Evolutionary conservation across 2,113 vertebrate species (phyloP), one percentile per base, ranked within the genome.

Genomic region (Isurus oxyrinchus): DNA sequence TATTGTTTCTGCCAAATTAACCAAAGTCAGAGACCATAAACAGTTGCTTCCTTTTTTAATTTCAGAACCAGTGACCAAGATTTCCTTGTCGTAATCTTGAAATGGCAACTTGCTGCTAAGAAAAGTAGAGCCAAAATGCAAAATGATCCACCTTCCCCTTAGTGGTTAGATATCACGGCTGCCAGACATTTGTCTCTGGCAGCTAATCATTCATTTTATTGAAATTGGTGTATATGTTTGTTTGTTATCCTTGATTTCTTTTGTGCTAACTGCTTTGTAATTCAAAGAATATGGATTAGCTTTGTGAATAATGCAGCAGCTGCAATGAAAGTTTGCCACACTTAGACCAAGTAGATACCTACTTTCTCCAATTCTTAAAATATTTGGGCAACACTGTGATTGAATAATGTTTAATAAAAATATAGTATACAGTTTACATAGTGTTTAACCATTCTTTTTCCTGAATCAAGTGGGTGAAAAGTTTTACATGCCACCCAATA

Each of bases 331-430:
- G 63, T 49, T 69, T 95, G n/a, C 94, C 94, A 95, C 44, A 35
- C 27, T 5, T 91, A 69, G 61, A 49, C 40, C 61, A 69, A 67
- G n/a, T 69, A 31, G 40, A 27, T 69, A 95, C 25, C 63, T 95
- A 69, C 66, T 95, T 69, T 49, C 93, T 44, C 61, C 11, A 66
- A 31, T 53, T 95, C 57, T 59, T 59, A 5, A 91, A 69, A 95
- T 95, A 95, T 69, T 69, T 95, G 40, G 40, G 63, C 94, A 72
- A 49, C 63, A 95, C 94, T 95, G 93, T 94, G 94, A 95, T 95
- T 95, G 27, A n/a, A 93, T 44, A 49, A 95, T 95, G 94, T 95
- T 95, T 67, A 95, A 95, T 95, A 95, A 95, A 81, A 95, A 69
- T 19, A 49, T n/a, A 27, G 94, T 95, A 66, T 95, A 63, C 94